These are phyloP conservation scores for Pangasius krempfi DNA, from an alignment of 2,797 vertebrate species.

Conservation along the genomic window DNA sequence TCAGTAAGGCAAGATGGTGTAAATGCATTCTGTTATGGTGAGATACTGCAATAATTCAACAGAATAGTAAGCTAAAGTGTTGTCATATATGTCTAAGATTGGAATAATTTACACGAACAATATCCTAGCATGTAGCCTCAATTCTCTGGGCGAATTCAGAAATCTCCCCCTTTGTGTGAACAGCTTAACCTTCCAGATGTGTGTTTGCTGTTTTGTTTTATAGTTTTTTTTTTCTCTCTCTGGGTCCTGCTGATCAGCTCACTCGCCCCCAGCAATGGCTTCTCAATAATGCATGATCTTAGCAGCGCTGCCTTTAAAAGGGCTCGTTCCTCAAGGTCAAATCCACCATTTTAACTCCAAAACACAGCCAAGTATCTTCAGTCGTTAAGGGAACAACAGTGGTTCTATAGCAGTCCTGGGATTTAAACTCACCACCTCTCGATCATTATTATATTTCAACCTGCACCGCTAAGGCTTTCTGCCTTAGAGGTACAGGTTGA, in stretches of 20 bases:
- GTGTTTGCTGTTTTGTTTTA: constrained; percentile 5
- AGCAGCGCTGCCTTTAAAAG: constrained; percentile 35
- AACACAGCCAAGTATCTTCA: constrained; percentile 15
- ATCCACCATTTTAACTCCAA: constrained; percentile 32
- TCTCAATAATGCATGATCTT: constrained; percentile 53
- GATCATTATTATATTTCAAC: neutral
- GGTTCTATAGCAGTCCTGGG: constrained; percentile 6
- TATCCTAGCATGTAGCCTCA: neutral
- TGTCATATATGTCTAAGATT: neutral
- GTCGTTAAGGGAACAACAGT: constrained; percentile 8
- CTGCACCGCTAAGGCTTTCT: too few species aligned
- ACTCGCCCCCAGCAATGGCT: constrained; percentile 22
- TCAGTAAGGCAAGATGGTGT: neutral
- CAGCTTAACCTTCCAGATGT: neutral
- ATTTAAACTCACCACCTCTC: constrained; percentile 15
- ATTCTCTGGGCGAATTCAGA: neutral
- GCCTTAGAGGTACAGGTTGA: neutral
- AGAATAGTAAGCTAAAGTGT: neutral
- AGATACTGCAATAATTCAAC: neutral
- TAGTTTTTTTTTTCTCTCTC: neutral
- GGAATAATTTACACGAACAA: neutral
- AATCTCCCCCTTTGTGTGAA: neutral
- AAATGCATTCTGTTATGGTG: neutral
- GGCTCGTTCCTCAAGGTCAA: constrained; percentile 45
- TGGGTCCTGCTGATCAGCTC: neutral